Evolutionary conservation across 2,888 invertebrate genomes (phyloP).

Genomic region (Acronicta leporina): DNA sequence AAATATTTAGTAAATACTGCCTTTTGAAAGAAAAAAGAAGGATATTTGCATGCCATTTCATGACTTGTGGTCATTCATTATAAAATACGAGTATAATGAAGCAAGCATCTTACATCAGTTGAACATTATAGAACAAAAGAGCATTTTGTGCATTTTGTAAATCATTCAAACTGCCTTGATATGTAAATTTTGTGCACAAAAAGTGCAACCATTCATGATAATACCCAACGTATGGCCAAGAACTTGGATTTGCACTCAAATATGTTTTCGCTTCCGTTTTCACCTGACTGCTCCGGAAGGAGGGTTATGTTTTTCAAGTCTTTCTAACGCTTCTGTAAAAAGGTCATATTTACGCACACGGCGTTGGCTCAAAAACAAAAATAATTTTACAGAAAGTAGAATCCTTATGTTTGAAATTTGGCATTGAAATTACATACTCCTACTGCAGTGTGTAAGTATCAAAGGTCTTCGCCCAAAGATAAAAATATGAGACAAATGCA

Average conservation of each 20-base stretch:
- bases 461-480: too few relatives aligned
- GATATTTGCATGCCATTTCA: constrained; percentile 8
- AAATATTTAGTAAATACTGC: too few relatives aligned
- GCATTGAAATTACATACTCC: too few relatives aligned
- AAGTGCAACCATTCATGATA: constrained; percentile 27
- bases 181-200: constrained; percentile 31
- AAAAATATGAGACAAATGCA: too few relatives aligned
- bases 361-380: too few relatives aligned
- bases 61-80: not conserved
- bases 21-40: not conserved
- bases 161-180: constrained; percentile 26
- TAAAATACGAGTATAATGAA: constrained; percentile 3
- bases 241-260: constrained; percentile 26
- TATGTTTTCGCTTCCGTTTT: not conserved
- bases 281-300: too few relatives aligned
- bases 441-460: too few relatives aligned
- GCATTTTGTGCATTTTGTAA: constrained; percentile 26
- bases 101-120: constrained; percentile 1
- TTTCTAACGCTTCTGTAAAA: too few relatives aligned
- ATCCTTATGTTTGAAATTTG: too few relatives aligned
- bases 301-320: too few relatives aligned
- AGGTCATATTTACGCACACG: too few relatives aligned
- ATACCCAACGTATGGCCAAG: constrained; percentile 8
- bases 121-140: constrained; percentile 10
- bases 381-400: too few relatives aligned